Evolutionary conservation across 2,113 vertebrate species (phyloP), one percentile per base, ranked within the genome.

Genomic region (Dissostichus mawsoni): DNA sequence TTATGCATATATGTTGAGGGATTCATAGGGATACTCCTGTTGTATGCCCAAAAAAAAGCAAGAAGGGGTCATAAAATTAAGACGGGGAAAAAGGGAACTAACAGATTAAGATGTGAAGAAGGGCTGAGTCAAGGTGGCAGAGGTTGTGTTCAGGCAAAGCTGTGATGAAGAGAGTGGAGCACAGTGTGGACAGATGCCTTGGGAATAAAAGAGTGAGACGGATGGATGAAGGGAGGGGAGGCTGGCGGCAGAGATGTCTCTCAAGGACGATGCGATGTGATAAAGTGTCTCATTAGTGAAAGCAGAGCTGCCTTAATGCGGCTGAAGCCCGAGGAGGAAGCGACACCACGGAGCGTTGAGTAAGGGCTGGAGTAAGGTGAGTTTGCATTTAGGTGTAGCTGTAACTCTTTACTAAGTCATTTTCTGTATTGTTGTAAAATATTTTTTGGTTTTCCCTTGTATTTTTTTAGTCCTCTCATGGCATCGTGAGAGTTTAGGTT

Each of bases 271-370:
- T 61, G 69, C 64, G 11, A 33, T 61, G 69, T 78, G 83, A 90
- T 89, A 33, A 87, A 84, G 65, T 79, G 74, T 74, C 65, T 92
- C 83, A 83, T 86, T 88, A 86, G 69, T 64, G 33, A 68, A 85
- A 74, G 74, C 8, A 1, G 62, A 69, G 57, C 77, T 63, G 41
- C 67, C 61, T 68, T 69, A 69, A 77, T 80, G 61, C 45, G 23
- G 55, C 61, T 69, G 47, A 66, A 77, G 62, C 76, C 66, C 29
- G 0, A 7, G 67, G 75, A 67, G 74, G 53, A 61, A 65, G 33
- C 81, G 50, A 80, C 47, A 72, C 62, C 9, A n/a, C 52, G 20
- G 69, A 81, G 58, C 41, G 3, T 41, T 85, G 23, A 76, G 57
- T 74, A 44, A 61, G 44, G 63, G 57, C 72, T 47, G 17, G 12